These are phyloP conservation scores for Pteropus alecto DNA, from an alignment of 2,113 vertebrate genomes.

Conservation along the genomic window DNA sequence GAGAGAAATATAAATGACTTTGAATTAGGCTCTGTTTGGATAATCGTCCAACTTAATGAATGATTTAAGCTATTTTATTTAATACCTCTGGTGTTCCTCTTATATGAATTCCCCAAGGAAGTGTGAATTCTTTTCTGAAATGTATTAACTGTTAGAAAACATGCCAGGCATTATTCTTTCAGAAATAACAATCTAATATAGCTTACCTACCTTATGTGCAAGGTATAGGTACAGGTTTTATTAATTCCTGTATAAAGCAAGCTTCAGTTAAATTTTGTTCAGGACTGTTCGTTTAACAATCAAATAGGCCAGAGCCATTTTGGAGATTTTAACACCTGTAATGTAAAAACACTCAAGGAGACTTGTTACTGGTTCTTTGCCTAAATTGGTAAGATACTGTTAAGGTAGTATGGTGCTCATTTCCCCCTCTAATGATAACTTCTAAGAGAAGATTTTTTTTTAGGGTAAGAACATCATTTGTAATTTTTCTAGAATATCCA, in stretches of 20 bases:
- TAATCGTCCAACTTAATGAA: slow-evolving; percentile 17
- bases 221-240: slow-evolving; percentile 1
- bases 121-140: slow-evolving; percentile 22
- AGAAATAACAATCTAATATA: neutral
- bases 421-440: neutral
- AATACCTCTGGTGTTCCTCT: neutral
- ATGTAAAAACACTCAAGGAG: neutral
- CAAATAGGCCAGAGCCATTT: slow-evolving; percentile 7
- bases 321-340: slow-evolving; percentile 5
- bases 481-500: neutral
- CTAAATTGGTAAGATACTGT: neutral
- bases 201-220: neutral
- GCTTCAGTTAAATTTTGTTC: slow-evolving; percentile 39
- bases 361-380: neutral
- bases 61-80: slow-evolving; percentile 15
- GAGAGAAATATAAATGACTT: slow-evolving; percentile 25
- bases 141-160: slow-evolving; percentile 21
- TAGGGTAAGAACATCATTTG: slow-evolving; percentile 7
- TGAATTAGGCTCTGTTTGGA: neutral
- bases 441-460: neutral
- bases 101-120: slow-evolving; percentile 3
- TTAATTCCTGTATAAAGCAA: slow-evolving; percentile 15
- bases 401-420: neutral
- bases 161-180: slow-evolving; percentile 1
- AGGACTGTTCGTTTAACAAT: neutral